phyloP scores from a whole-genome alignment of 2,113 vertebrate genomes.

The Plotosus lineatus region DNA sequence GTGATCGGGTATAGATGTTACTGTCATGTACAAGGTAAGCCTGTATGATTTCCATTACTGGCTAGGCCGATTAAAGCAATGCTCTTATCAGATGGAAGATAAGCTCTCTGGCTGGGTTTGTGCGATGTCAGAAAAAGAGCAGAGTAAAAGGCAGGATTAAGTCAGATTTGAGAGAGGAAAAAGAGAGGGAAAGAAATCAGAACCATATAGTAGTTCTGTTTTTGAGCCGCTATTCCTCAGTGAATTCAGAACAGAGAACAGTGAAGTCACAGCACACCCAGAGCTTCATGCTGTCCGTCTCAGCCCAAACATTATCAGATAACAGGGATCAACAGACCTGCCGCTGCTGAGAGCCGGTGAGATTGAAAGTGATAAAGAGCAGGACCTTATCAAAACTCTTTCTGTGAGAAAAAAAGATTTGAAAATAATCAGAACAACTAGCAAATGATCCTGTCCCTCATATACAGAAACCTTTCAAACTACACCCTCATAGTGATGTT shows the following conservation, averaged over 20 bases:
- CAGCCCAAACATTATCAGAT: constrained; percentile 32
- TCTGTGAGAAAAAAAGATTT: background rate
- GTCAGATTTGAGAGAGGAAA: constrained; percentile 32
- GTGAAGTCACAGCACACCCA: constrained; percentile 12
- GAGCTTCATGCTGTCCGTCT: constrained; percentile 17
- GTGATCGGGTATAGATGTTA: constrained; percentile 32
- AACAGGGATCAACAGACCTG: constrained; percentile 40
- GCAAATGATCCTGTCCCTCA: background rate
- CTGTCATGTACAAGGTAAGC: constrained; percentile 45
- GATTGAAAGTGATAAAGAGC: constrained; percentile 19
- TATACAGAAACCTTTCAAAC: background rate
- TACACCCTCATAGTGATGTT: background rate
- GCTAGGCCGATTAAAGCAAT: constrained; percentile 54
- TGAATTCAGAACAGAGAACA: background rate
- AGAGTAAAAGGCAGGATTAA: constrained; percentile 53
- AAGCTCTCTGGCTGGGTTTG: constrained; percentile 51
- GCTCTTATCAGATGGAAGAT: constrained; percentile 52
- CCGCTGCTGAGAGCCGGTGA: constrained; percentile 19
- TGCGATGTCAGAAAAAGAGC: constrained; percentile 54
- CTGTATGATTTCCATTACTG: constrained; percentile 51
- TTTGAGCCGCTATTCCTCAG: background rate
- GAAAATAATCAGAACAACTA: background rate
- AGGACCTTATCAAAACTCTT: background rate
- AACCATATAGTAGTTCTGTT: constrained; percentile 16
- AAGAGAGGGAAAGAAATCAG: constrained; percentile 31